phyloP scores from a whole-genome alignment of 1,140 invertebrate genomes.

The Scaptomyza pallida region DNA sequence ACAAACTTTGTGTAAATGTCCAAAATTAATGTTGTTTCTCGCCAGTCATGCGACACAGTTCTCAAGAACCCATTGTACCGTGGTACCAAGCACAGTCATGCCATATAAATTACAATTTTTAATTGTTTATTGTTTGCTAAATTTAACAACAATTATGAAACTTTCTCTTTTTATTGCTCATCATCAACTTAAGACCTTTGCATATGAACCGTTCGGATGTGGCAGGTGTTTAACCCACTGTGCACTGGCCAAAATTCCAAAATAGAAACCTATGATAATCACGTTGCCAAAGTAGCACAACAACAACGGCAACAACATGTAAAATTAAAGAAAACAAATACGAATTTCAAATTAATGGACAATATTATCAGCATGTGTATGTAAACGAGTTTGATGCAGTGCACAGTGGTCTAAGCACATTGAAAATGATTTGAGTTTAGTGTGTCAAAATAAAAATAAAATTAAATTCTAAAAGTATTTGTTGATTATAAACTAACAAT shows the following conservation, averaged over 20 bases:
- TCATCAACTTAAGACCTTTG: not conserved
- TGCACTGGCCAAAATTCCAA: not conserved
- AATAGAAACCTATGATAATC: slow-evolving; percentile 2
- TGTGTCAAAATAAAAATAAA: too few species aligned
- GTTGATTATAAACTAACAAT: too few species aligned
- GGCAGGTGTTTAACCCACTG: slow-evolving; percentile 4
- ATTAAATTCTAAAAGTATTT: too few species aligned
- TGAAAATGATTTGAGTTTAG: too few species aligned
- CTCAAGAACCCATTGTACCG: slow-evolving; percentile 17
- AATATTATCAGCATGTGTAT: not conserved
- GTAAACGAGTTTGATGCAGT: slow-evolving; percentile 4
- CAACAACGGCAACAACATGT: not conserved
- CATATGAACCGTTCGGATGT: not conserved
- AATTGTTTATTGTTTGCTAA: not conserved
- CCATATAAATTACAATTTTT: not conserved
- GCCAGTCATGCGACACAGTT: slow-evolving; percentile 24
- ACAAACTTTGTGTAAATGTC: slow-evolving; percentile 8
- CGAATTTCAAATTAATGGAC: slow-evolving; percentile 22
- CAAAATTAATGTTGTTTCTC: slow-evolving; percentile 14
- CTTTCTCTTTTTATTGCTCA: not conserved
- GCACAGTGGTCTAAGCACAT: slow-evolving; percentile 41
- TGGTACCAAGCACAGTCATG: not conserved
- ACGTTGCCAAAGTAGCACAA: not conserved
- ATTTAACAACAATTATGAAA: not conserved
- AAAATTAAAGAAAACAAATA: slow-evolving; percentile 8